phyloP scores from a whole-genome alignment of 2,113 vertebrate genomes.

The Saccopteryx bilineata region DNA sequence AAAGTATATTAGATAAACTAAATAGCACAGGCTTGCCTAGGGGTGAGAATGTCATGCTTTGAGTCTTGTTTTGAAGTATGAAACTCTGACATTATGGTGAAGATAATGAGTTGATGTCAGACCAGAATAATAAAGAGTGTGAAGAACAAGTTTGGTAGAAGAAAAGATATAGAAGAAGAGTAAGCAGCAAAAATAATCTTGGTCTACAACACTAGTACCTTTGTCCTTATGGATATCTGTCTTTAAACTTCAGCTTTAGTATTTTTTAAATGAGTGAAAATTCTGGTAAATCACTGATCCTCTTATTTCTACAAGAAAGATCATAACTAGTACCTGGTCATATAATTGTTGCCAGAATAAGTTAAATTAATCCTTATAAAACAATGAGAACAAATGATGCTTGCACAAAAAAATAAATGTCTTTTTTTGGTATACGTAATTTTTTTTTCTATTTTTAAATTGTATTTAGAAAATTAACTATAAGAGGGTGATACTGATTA shows the following conservation, averaged over 20 bases:
- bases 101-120: background rate
- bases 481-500: too few relatives aligned
- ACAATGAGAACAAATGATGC: background rate
- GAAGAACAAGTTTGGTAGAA: background rate
- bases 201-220: background rate
- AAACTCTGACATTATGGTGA: background rate
- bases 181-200: background rate
- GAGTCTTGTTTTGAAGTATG: background rate
- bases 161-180: background rate
- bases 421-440: too few relatives aligned
- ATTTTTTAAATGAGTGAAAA: background rate
- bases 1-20: background rate
- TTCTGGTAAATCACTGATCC: background rate
- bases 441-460: too few relatives aligned
- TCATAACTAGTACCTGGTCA: background rate
- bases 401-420: background rate
- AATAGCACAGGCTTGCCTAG: background rate
- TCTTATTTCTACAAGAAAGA: background rate
- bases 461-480: too few relatives aligned
- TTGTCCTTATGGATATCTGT: background rate
- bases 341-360: constrained; percentile 1
- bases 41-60: background rate
- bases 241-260: background rate
- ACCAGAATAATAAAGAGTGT: background rate
- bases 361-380: constrained; percentile 4